Percentiles rank a stretch among this genome's conserved stretches.
Evolutionary conservation across 2,113 vertebrate species (phyloP).

Genomic region (Amphiprion percula): DNA sequence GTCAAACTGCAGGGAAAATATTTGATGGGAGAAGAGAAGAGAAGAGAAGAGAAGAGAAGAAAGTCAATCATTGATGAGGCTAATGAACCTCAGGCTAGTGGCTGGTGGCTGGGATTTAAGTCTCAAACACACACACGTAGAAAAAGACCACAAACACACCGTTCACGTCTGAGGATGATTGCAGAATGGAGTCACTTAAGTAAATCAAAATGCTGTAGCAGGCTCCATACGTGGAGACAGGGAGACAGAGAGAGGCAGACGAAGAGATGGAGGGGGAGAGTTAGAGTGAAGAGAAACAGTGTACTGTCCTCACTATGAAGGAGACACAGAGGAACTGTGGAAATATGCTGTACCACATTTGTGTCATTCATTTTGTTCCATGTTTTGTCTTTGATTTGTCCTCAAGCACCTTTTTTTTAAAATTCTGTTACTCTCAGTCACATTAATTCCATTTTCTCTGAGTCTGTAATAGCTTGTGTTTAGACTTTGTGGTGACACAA

Average conservation of each 20-base stretch:
- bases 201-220: conserved; percentile 65
- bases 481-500: background rate
- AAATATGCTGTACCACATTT: too few species aligned
- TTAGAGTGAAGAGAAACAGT: background rate
- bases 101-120: conserved; percentile 41
- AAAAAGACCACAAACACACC: conserved; percentile 16
- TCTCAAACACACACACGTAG: conserved; percentile 27
- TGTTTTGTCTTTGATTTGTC: conserved; percentile 2
- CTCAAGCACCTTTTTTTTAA: background rate
- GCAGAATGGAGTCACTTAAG: conserved; percentile 67
- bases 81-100: conserved; percentile 54
- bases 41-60: conserved; percentile 1
- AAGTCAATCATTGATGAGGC: conserved; percentile 60
- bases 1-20: conserved; percentile 1
- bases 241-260: conserved; percentile 42
- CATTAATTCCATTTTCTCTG: background rate
- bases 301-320: conserved; percentile 15
- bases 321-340: background rate
- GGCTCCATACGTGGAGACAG: conserved; percentile 50
- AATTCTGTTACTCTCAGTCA: background rate
- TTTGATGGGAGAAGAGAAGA: background rate
- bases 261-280: conserved; percentile 14
- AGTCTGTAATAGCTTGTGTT: background rate
- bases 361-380: too few species aligned
- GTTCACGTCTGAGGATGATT: conserved; percentile 48